These are phyloP conservation scores for Cylloceria caligata DNA, from an alignment of 2,888 invertebrate species.

Conservation along the genomic window DNA sequence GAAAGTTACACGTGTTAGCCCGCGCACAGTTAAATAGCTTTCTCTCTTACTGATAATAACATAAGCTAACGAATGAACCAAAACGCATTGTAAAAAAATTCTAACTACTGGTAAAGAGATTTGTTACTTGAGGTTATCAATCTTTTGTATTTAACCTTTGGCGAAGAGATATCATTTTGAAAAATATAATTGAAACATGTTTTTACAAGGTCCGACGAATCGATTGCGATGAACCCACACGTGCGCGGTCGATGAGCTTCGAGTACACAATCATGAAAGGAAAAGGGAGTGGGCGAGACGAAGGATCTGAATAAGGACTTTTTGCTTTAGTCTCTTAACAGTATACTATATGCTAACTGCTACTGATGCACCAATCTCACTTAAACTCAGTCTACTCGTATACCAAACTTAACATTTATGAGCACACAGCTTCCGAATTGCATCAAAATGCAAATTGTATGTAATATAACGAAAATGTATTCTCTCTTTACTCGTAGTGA, in stretches of 20 bases:
- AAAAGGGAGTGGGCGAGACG: constrained; percentile 62
- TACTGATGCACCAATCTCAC: too few relatives aligned
- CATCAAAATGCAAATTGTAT: constrained; percentile 34
- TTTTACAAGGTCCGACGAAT: constrained; percentile 40
- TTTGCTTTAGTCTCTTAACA: constrained; percentile 30
- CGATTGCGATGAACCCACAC: too few relatives aligned
- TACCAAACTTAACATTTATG: constrained; percentile 13
- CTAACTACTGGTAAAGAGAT: too few relatives aligned
- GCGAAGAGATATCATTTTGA: neutral
- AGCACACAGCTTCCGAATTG: constrained; percentile 3
- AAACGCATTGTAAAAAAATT: neutral
- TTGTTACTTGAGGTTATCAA: too few relatives aligned
- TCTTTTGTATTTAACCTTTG: neutral
- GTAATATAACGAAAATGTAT: constrained; percentile 1
- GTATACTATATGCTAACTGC: constrained; percentile 18
- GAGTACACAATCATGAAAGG: constrained; percentile 39
- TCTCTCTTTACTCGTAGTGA: neutral
- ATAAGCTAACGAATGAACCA: constrained; percentile 22
- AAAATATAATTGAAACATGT: constrained; percentile 16
- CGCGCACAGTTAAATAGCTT: constrained; percentile 61
- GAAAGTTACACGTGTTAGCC: constrained; percentile 72
- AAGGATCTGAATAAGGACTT: constrained; percentile 50
- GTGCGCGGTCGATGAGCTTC: too few relatives aligned
- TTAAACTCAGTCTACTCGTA: too few relatives aligned
- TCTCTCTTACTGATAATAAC: constrained; percentile 58